These are phyloP conservation scores for Crotalus helleri DNA, from an alignment of 2,113 vertebrate genomes.

Conservation along the genomic window DNA sequence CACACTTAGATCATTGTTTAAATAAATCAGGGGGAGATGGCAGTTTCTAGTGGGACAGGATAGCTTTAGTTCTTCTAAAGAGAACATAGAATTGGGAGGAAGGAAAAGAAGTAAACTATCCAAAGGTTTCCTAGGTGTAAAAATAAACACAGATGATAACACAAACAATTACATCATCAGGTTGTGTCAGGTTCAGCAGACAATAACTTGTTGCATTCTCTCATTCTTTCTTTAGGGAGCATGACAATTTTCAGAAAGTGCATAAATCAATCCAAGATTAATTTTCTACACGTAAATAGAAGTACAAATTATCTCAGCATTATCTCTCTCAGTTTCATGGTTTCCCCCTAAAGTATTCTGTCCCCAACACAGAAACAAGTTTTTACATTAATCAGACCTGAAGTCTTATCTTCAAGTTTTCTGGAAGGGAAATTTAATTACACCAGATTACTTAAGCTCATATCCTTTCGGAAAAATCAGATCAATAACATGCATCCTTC, in stretches of 20 bases:
- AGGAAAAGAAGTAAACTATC: constrained; percentile 44
- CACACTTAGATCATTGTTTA: constrained; percentile 41
- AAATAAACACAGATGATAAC: constrained; percentile 40
- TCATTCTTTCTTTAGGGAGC: constrained; percentile 38
- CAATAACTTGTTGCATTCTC: constrained; percentile 26
- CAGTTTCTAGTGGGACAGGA: constrained; percentile 37
- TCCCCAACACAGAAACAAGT: neutral
- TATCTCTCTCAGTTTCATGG: neutral
- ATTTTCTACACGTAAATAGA: constrained; percentile 27
- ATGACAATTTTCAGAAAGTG: constrained; percentile 24
- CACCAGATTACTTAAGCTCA: neutral
- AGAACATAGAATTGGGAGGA: constrained; percentile 32
- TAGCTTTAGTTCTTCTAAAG: constrained; percentile 18
- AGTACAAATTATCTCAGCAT: constrained; percentile 11
- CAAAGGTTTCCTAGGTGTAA: constrained; percentile 43
- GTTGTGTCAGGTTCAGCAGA: constrained; percentile 25
- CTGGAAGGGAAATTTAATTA: neutral
- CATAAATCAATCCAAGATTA: constrained; percentile 39
- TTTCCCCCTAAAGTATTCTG: neutral
- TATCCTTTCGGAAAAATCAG: neutral
- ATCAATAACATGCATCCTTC: neutral
- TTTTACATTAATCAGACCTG: neutral
- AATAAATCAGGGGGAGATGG: constrained; percentile 36
- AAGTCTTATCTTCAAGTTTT: neutral
- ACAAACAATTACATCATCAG: constrained; percentile 9